Evolutionary conservation across 2,888 invertebrate genomes (phyloP).

Genomic region (Sinhomidia bicolor): DNA sequence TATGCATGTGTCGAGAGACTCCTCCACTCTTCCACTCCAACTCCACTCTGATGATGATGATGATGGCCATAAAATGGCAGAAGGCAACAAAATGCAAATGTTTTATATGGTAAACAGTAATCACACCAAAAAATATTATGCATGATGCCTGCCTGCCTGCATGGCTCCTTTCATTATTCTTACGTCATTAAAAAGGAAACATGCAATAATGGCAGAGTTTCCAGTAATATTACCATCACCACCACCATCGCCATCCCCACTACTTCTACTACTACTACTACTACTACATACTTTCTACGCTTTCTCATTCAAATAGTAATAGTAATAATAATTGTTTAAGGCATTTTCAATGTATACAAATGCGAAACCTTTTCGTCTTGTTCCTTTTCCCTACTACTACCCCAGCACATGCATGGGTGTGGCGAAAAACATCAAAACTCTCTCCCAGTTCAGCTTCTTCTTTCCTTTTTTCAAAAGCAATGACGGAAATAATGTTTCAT

Average conservation of each 20-base stretch:
- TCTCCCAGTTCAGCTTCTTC: conserved; percentile 4
- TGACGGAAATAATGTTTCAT: conserved; percentile 25
- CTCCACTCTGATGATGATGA: conserved; percentile 10
- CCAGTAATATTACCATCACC: background rate
- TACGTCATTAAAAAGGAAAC: conserved; percentile 51
- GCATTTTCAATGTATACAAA: background rate
- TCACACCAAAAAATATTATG: conserved; percentile 35
- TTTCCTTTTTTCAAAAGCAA: background rate
- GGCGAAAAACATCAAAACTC: conserved; percentile 47
- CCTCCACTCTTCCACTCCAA: too few relatives aligned
- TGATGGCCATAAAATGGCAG: conserved; percentile 32
- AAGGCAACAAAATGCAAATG: conserved; percentile 27
- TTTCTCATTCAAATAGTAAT: conserved; percentile 1
- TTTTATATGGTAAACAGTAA: conserved; percentile 38
- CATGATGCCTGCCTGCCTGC: background rate
- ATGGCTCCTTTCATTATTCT: conserved; percentile 31
- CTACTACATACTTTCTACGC: too few relatives aligned
- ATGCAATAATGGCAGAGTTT: conserved; percentile 9
- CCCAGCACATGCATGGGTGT: too few relatives aligned
- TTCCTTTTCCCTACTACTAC: background rate
- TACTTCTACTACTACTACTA: too few relatives aligned
- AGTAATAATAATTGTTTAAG: conserved; percentile 40
- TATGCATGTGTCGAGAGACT: conserved; percentile 3
- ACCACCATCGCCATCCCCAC: background rate
- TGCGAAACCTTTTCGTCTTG: background rate